phyloP scores from a whole-genome alignment of 1,140 invertebrate species.

The Metopolophium dirhodum region DNA sequence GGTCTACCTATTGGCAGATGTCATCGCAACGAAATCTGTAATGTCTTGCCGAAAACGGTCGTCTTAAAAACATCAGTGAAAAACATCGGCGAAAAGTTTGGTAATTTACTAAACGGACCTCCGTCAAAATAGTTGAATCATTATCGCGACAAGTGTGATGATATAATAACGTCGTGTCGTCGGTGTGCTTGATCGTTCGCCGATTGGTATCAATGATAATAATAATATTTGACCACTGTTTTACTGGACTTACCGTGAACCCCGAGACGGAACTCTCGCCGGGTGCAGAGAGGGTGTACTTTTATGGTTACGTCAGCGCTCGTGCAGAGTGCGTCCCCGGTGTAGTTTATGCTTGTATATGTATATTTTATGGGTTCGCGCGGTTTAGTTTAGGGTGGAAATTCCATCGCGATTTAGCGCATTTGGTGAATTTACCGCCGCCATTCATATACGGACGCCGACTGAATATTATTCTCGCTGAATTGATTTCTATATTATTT shows the following conservation, averaged over 20 bases:
- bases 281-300: neutral
- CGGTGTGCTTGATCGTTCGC: neutral
- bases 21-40: neutral
- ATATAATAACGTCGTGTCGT: neutral
- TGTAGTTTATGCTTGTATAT: neutral
- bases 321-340: neutral
- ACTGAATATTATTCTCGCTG: neutral
- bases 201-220: neutral
- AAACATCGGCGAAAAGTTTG: neutral
- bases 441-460: slow-evolving; percentile 12
- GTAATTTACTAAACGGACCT: neutral
- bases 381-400: neutral
- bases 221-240: neutral
- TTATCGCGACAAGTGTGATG: neutral
- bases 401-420: neutral
- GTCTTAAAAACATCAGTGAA: too few species aligned
- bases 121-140: neutral
- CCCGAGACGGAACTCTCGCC: neutral
- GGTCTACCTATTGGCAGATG: neutral
- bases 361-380: neutral
- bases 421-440: neutral
- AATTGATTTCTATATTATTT: neutral
- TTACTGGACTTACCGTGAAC: neutral
- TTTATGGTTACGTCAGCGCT: neutral
- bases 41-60: neutral